These are phyloP conservation scores for Loxodonta africana DNA, from an alignment of 2,113 vertebrate genomes.

Conservation along the genomic window DNA sequence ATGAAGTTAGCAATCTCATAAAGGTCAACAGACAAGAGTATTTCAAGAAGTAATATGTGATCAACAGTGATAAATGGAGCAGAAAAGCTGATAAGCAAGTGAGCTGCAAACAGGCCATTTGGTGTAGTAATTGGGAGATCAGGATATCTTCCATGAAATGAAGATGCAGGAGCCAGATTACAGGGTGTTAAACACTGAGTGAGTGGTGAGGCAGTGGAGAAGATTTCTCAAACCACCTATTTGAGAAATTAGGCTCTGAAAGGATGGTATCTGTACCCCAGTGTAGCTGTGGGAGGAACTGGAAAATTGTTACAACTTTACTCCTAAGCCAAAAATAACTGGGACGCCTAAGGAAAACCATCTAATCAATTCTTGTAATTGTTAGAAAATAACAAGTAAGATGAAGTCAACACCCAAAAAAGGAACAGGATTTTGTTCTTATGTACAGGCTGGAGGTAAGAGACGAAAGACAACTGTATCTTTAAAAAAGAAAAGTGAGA, in stretches of 20 bases:
- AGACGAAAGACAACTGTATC: not conserved
- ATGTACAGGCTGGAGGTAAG: not conserved
- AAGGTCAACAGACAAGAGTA: not conserved
- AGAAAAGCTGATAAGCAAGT: not conserved
- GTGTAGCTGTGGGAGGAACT: not conserved
- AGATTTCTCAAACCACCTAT: not conserved
- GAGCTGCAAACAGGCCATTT: not conserved
- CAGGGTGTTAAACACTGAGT: not conserved
- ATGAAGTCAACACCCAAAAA: not conserved
- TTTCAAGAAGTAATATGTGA: constrained; percentile 13
- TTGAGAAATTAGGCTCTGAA: constrained; percentile 15
- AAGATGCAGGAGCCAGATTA: not conserved
- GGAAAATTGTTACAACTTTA: constrained; percentile 37
- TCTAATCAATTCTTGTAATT: not conserved
- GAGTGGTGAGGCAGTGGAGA: not conserved
- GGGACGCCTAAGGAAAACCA: not conserved
- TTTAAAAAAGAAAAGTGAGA: constrained; percentile 32
- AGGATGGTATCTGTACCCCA: not conserved
- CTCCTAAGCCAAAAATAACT: not conserved
- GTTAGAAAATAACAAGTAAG: not conserved
- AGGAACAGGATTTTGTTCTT: not conserved
- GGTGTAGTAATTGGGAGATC: not conserved
- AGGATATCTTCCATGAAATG: not conserved
- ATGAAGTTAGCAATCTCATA: not conserved
- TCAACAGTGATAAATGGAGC: not conserved